Base-by-base conservation (phyloP, 2,113 vertebrate species). In the Electrona antarctica region DNA sequence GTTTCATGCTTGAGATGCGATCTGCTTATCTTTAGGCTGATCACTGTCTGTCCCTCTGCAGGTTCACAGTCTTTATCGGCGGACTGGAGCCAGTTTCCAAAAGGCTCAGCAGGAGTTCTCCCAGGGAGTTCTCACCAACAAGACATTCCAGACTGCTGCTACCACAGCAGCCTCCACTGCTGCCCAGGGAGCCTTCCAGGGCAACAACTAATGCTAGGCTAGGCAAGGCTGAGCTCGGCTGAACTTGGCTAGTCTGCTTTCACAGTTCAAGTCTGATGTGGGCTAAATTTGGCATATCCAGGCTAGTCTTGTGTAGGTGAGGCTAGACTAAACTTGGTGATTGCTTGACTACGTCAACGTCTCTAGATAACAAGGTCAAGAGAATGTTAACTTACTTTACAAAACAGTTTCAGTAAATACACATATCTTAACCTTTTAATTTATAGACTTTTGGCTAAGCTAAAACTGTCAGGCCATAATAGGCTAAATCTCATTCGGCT, bases 21-120 rank as follows among this genome's bases (percentile, higher is more conserved):
- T 41, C 33, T n/a, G 6, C 4, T 7, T 61, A 8, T 45, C 7
- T 61, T n/a, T 45, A 41, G 21, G 3, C n/a, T 15, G 11, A 6
- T 7, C 4, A 2, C 33, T 52, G 57, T 64, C 2, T 28, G 33
- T 41, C 51, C 48, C 12, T 47, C 57, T 68, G 28, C 87, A 98
- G 97, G 96, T 97, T 52, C 97, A 99, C 21, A 92, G 95, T 60
- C 78, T 95, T 74, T 99, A 98, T 63, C 96, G 97, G 11, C 93
- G 93, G 50, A 96, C 97, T 0, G 96, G 97, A 9, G 97, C 97
- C 85, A 98, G 95, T 74, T 99, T 99, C 92, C 95, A 97, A 33
- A 95, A 97, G 83, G 97, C 97, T 0, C 97, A 98, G 86, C 96
- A 97, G 69, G 97, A 99, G 63, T 96, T 99, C 72, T 98, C 97